Evolutionary conservation across 1,140 invertebrate species (phyloP), one percentile per base, ranked within the genome.

Genomic region (Hypothenemus hampei): DNA sequence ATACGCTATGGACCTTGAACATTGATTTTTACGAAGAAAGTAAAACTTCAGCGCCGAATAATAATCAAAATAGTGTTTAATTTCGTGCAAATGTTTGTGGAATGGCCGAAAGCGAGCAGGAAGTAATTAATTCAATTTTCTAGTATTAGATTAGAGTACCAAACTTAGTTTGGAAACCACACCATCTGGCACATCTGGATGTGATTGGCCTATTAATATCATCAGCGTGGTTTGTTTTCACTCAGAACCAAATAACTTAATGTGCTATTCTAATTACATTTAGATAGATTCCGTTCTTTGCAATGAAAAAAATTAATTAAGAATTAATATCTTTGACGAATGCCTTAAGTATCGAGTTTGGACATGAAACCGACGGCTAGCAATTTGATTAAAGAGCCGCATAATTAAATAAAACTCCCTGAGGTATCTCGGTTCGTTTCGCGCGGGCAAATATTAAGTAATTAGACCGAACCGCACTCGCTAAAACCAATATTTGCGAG

Each of bases 371-470:
- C 43, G 23, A 41, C 43, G 24, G 11, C 45, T 24, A 16, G 22
- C 11, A 43, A 20, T 44, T 44, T 53, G 26, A 53, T 53, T 53
- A 44, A 53, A 23, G 24, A 33, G 24, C 15, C 19, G 20, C 7
- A 26, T 44, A 53, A 53, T 44, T 53, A 44, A 43, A 44, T 53
- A 44, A 53, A 44, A 53, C 19, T 53, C 37, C 40, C 50, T 29
- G 21, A 43, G 29, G 29, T 44, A 53, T 53, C 31, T 44, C 50
- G 50, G 50, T 44, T 53, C 40, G 40, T 53, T 53, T 53, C 40
- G 29, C 50, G 31, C 40, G 19, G 39, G 50, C 50, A 53, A 53
- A 53, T 53, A 53, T 53, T 53, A 44, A 24, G 50, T 53, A 53
- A 53, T 53, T 53, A 53, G 50, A 35, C 18, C 31, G 15, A 44